phyloP scores from a whole-genome alignment of 2,888 invertebrate genomes.

The Hofmannophila pseudospretella region DNA sequence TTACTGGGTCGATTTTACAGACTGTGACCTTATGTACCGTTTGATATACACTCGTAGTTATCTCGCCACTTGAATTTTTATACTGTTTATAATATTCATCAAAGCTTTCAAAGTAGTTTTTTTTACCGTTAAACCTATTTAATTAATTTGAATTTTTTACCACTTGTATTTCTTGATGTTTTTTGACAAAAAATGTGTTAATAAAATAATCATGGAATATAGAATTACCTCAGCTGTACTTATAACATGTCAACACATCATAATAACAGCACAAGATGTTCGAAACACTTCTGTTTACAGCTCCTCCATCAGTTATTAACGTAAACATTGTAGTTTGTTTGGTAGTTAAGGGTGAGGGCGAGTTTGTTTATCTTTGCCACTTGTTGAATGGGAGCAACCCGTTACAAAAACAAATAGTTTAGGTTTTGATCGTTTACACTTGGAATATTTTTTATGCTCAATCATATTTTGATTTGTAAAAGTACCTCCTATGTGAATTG shows the following conservation, averaged over 20 bases:
- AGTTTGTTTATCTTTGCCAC: constrained; percentile 54
- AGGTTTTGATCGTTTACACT: constrained; percentile 32
- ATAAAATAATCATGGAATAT: constrained; percentile 4
- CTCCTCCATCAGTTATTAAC: constrained; percentile 36
- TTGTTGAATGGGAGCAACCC: constrained; percentile 44
- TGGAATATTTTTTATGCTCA: constrained; percentile 11
- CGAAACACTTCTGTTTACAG: constrained; percentile 39
- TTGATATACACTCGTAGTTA: too few relatives aligned
- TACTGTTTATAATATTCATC: too few relatives aligned
- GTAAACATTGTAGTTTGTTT: constrained; percentile 35
- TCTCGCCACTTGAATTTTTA: too few relatives aligned
- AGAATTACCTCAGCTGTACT: constrained; percentile 25
- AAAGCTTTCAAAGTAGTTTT: too few relatives aligned
- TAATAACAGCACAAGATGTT: constrained; percentile 41
- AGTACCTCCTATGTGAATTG: too few relatives aligned
- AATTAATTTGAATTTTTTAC: too few relatives aligned
- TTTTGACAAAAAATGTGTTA: too few relatives aligned
- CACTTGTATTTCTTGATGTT: too few relatives aligned
- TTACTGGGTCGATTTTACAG: too few relatives aligned
- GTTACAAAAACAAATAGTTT: constrained; percentile 44
- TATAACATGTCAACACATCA: constrained; percentile 46
- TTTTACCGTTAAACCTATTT: too few relatives aligned
- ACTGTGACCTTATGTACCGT: too few relatives aligned
- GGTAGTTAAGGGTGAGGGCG: constrained; percentile 14
- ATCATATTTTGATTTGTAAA: too few relatives aligned